These are phyloP conservation scores for Cherax quadricarinatus DNA, from an alignment of 1,140 invertebrate genomes.

Conservation along the genomic window DNA sequence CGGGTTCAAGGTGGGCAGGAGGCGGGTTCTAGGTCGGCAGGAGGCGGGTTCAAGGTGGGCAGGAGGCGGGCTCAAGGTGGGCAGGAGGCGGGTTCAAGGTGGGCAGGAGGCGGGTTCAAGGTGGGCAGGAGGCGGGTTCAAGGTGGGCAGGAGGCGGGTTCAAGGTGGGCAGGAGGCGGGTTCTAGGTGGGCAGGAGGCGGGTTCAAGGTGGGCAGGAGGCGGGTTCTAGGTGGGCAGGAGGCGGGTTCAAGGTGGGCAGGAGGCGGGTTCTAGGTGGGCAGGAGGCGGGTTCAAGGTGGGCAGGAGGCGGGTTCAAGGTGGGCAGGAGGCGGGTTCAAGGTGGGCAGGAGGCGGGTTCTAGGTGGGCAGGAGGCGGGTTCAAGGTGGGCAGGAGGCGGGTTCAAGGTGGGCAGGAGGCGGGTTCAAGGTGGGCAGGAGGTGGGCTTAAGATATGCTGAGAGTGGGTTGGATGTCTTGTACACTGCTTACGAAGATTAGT, in stretches of 20 bases:
- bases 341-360: not conserved
- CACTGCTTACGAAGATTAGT: not conserved
- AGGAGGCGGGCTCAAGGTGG: not conserved
- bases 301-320: not conserved
- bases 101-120: too few species aligned
- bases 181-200: too few species aligned
- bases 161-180: not conserved
- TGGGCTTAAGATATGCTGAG: not conserved
- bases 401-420: not conserved
- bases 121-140: not conserved
- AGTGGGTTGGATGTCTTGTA: not conserved
- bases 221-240: too few species aligned
- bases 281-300: not conserved
- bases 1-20: not conserved
- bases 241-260: not conserved
- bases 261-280: too few species aligned
- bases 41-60: not conserved
- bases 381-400: not conserved
- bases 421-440: not conserved
- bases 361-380: too few species aligned
- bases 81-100: not conserved
- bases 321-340: too few species aligned
- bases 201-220: not conserved
- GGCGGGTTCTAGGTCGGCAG: not conserved
- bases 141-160: too few species aligned